Percentiles rank a stretch among this genome's conserved stretches.
Conservation (phyloP, 2,888 invertebrate species). For the Apamea epomidion region DNA sequence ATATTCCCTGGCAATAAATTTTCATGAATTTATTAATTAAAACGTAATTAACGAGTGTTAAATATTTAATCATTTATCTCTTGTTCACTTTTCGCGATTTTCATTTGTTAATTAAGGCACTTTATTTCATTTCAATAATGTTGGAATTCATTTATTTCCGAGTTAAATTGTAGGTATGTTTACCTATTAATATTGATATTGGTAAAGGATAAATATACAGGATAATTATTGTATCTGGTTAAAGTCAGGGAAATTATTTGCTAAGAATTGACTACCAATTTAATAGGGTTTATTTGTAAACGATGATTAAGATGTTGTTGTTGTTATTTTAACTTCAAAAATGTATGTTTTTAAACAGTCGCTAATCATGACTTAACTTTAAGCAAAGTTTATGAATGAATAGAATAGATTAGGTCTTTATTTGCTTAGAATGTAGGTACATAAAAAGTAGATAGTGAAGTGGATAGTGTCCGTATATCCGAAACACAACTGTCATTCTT, state of each 20-base stretch:
- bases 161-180: background rate
- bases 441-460: too few relatives aligned
- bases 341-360: too few relatives aligned
- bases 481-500: background rate
- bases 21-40: conserved; percentile 11
- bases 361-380: too few relatives aligned
- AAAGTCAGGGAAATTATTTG: background rate
- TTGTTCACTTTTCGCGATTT: conserved; percentile 8
- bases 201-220: background rate
- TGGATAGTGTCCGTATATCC: background rate
- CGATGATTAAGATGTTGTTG: too few relatives aligned
- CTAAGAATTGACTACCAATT: background rate
- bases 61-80: conserved; percentile 16
- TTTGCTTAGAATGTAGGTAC: too few relatives aligned
- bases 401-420: too few relatives aligned
- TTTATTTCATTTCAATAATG: conserved; percentile 12
- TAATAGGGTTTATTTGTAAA: too few relatives aligned
- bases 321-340: too few relatives aligned
- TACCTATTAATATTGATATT: background rate
- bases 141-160: background rate
- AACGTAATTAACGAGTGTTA: background rate
- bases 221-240: background rate
- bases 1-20: background rate
- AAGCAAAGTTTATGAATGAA: too few relatives aligned
- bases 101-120: conserved; percentile 5